phyloP scores from a whole-genome alignment of 30 jellyfish, hydroid and myxozoan species.

The Hydractinia echinata region DNA sequence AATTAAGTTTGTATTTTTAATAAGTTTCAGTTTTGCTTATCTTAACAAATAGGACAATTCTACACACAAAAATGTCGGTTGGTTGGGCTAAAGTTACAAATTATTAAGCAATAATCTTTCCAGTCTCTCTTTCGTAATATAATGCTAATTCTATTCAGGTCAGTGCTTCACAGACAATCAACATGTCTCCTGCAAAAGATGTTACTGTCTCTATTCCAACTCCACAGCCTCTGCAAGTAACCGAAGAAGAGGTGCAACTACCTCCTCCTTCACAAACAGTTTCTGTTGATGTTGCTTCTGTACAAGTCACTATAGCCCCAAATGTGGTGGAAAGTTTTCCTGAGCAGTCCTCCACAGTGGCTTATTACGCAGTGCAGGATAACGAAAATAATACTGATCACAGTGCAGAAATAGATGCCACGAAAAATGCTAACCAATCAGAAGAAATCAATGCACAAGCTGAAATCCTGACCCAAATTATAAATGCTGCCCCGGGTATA shows the following conservation, averaged over 20 bases:
- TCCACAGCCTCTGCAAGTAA: neutral
- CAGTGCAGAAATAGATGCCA: conserved; percentile 14
- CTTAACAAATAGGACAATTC: no score
- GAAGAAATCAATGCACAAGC: conserved; percentile 27
- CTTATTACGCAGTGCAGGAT: conserved; percentile 46
- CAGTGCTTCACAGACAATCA: conserved; percentile 8
- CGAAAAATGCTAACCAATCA: conserved; percentile 2
- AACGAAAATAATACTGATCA: conserved; percentile 19
- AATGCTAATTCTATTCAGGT: neutral
- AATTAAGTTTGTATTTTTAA: neutral
- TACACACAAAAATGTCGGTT: no score
- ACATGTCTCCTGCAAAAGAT: conserved; percentile 15
- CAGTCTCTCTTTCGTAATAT: neutral
- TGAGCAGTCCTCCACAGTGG: conserved; percentile 49
- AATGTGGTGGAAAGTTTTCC: conserved; percentile 35
- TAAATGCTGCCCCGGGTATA: conserved; percentile 36
- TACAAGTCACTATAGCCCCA: neutral
- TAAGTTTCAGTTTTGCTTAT: neutral
- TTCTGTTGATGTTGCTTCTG: neutral
- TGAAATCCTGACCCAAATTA: conserved; percentile 31
- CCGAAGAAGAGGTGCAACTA: neutral
- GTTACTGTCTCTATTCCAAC: neutral
- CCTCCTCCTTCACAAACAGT: neutral
- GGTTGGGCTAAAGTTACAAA: no score
- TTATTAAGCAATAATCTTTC: neutral